phyloP scores from a whole-genome alignment of 2,113 vertebrate species.

The Microcebus lehilahytsara region DNA sequence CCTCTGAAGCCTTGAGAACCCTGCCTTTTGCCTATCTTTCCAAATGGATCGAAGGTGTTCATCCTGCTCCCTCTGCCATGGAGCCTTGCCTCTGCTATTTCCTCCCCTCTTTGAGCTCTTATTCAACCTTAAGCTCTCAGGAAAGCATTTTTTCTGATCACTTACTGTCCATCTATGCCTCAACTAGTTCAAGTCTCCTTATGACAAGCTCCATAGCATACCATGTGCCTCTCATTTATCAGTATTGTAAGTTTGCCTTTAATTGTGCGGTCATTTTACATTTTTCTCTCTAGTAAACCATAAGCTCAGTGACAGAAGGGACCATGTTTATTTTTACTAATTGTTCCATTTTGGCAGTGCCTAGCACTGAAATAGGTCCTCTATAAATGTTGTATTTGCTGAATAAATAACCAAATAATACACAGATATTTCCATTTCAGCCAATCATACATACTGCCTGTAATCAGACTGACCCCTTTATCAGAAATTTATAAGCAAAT shows the following conservation, averaged over 20 bases:
- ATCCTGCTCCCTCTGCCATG: rapidly evolving
- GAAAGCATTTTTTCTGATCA: background rate
- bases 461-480: background rate
- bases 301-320: background rate
- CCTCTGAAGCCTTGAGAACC: background rate
- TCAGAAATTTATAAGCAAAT: background rate
- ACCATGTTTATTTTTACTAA: constrained; percentile 17
- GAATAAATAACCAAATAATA: constrained; percentile 17
- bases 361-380: background rate
- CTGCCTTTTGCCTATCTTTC: background rate
- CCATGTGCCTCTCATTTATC: background rate
- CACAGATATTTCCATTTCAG: background rate
- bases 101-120: background rate
- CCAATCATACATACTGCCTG: background rate
- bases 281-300: background rate
- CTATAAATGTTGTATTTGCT: constrained; percentile 6
- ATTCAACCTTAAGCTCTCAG: background rate
- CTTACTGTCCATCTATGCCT: background rate
- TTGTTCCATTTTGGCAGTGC: background rate
- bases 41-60: background rate
- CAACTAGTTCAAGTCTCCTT: background rate
- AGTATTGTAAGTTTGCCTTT: background rate
- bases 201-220: background rate
- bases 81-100: background rate
- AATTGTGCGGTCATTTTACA: background rate